phyloP scores from a whole-genome alignment of 37 sponge, comb jelly and placozoan species.

The Eunapius fragilis region DNA sequence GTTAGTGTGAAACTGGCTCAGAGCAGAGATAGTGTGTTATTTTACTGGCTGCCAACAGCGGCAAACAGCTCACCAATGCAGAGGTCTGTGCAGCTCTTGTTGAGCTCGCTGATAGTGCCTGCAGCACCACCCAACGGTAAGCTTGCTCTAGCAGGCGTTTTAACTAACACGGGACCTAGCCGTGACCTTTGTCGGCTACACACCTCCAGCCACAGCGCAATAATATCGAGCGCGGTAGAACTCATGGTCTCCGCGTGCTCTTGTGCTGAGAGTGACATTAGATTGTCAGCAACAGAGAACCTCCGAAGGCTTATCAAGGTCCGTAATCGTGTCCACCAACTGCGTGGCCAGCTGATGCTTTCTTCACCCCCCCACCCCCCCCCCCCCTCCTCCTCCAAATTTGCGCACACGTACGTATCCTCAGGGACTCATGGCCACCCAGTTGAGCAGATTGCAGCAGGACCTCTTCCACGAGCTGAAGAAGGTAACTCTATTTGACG shows the following conservation, averaged over 20 bases:
- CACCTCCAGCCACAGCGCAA: no score
- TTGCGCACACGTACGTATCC: not conserved
- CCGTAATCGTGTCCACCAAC: not conserved
- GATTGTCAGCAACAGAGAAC: slow-evolving; percentile 53
- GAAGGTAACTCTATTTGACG: slow-evolving; percentile 25
- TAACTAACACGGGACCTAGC: not conserved
- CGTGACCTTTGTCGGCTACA: no score
- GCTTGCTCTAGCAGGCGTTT: not conserved
- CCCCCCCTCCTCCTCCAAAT: not conserved
- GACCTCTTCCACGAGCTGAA: slow-evolving; percentile 67
- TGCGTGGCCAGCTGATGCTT: not conserved
- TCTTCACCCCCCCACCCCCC: not conserved
- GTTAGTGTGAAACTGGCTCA: no score
- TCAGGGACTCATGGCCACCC: slow-evolving; percentile 25
- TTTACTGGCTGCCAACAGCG: not conserved
- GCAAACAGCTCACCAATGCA: slow-evolving; percentile 28
- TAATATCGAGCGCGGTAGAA: slow-evolving; percentile 27
- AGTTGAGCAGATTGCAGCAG: slow-evolving; percentile 46
- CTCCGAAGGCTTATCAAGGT: slow-evolving; percentile 65
- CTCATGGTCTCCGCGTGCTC: slow-evolving; percentile 55
- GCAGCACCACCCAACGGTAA: slow-evolving; percentile 1
- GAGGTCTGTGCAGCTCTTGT: slow-evolving; percentile 37
- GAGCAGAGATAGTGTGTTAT: no score
- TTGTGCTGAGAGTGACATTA: slow-evolving; percentile 19
- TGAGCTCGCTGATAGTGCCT: slow-evolving; percentile 40